Percentiles rank a stretch among this genome's conserved stretches.
Evolutionary conservation across 2,797 vertebrate genomes (phyloP).

Genomic region (Dryobates pubescens): DNA sequence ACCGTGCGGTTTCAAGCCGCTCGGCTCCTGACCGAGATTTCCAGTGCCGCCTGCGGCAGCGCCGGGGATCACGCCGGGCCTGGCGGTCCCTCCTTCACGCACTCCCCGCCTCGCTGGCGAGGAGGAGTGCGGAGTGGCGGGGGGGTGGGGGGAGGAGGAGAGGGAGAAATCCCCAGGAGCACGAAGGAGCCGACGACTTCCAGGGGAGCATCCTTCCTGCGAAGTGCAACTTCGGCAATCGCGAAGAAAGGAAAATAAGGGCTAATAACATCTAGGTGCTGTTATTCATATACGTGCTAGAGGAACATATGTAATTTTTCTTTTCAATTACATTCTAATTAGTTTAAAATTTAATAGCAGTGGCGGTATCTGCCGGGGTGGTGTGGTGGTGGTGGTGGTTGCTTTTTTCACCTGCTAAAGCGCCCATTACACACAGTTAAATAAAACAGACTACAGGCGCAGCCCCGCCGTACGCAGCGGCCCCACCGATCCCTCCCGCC

Average conservation of each 20-base stretch:
- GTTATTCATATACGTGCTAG: background rate
- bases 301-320: background rate
- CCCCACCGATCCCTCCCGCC: no score
- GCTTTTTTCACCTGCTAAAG: background rate
- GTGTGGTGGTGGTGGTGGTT: no score
- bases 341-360: background rate
- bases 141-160: no score
- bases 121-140: no score
- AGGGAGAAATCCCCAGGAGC: background rate
- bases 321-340: background rate
- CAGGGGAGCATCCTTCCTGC: background rate
- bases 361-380: background rate
- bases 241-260: background rate
- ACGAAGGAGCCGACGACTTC: background rate
- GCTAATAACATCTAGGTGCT: no score
- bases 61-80: background rate
- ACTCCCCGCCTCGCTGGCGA: background rate
- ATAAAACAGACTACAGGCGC: background rate
- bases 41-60: slow-evolving; percentile 8
- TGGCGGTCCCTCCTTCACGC: background rate
- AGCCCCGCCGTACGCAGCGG: background rate
- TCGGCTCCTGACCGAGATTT: background rate
- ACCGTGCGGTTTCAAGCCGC: background rate
- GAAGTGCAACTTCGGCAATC: background rate
- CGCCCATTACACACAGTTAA: no score